Evolutionary conservation across 2,113 vertebrate genomes (phyloP).

Genomic region (Pristiophorus japonicus): DNA sequence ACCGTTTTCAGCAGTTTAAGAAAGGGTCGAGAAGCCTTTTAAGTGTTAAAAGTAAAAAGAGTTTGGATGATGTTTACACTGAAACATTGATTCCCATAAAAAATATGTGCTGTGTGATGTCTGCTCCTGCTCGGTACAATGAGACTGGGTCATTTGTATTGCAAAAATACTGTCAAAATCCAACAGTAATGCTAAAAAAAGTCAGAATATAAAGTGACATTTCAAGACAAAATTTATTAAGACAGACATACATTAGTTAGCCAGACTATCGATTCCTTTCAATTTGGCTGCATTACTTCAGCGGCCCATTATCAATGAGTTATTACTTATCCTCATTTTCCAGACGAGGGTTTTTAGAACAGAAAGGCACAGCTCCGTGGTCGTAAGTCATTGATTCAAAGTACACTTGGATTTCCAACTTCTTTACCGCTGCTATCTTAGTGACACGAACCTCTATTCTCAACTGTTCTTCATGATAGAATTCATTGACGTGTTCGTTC

Average conservation of each 20-base stretch:
- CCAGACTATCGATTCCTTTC: not conserved
- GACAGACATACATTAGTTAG: not conserved
- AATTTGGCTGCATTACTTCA: not conserved
- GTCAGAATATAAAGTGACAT: not conserved
- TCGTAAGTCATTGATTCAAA: not conserved
- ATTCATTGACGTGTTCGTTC: not conserved
- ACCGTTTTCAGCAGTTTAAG: not conserved
- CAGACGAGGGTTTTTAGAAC: not conserved
- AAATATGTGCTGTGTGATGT: not conserved
- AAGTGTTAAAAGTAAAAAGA: not conserved
- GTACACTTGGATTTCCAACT: not conserved
- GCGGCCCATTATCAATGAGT: not conserved
- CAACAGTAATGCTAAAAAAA: not conserved
- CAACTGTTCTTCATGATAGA: not conserved
- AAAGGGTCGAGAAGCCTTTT: not conserved
- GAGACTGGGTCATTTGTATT: not conserved
- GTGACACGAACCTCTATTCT: not conserved
- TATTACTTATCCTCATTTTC: not conserved
- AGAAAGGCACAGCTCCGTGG: not conserved
- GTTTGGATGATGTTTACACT: not conserved
- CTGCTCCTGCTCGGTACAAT: not conserved
- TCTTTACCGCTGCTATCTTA: not conserved
- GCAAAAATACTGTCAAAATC: not conserved
- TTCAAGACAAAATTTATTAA: constrained; percentile 7
- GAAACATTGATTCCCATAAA: not conserved